These are phyloP conservation scores for Lepilemur ruficaudatus DNA, from an alignment of 2,797 vertebrate species.

Conservation along the genomic window DNA sequence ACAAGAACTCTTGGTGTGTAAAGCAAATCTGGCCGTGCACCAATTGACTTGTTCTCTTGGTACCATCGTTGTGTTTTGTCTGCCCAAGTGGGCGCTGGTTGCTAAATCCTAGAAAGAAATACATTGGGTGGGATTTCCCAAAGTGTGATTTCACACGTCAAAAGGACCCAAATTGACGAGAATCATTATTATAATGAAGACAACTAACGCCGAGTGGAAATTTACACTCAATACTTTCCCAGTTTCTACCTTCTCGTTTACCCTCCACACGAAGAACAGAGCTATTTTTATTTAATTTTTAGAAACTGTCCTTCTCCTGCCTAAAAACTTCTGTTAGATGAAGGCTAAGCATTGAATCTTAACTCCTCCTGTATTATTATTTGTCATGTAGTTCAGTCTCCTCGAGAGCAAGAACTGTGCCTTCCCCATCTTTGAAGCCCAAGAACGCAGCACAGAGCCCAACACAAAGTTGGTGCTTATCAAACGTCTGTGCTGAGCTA, in stretches of 20 bases:
- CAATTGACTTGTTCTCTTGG: neutral
- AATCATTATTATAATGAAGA: neutral
- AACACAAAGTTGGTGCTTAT: neutral
- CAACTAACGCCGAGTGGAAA: neutral
- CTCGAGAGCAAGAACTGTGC: neutral
- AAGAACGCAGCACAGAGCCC: neutral
- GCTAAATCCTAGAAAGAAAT: constrained; percentile 24
- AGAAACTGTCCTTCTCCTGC: neutral
- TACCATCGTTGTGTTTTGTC: neutral
- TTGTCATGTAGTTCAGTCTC: neutral
- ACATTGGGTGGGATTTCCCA: neutral
- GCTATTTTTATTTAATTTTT: neutral
- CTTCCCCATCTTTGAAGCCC: neutral
- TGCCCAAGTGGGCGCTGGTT: neutral
- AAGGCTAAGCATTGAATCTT: neutral
- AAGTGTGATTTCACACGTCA: neutral
- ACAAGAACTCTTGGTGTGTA: neutral
- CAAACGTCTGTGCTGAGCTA: neutral
- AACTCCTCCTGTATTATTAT: neutral
- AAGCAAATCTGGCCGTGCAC: neutral
- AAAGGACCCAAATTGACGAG: neutral
- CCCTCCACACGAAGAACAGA: neutral
- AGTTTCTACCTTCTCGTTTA: neutral
- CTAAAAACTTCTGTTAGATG: neutral
- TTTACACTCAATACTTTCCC: neutral